Evolutionary conservation across 2,888 invertebrate genomes (phyloP), one percentile per base, ranked within the genome.

Genomic region (Acronicta psi): DNA sequence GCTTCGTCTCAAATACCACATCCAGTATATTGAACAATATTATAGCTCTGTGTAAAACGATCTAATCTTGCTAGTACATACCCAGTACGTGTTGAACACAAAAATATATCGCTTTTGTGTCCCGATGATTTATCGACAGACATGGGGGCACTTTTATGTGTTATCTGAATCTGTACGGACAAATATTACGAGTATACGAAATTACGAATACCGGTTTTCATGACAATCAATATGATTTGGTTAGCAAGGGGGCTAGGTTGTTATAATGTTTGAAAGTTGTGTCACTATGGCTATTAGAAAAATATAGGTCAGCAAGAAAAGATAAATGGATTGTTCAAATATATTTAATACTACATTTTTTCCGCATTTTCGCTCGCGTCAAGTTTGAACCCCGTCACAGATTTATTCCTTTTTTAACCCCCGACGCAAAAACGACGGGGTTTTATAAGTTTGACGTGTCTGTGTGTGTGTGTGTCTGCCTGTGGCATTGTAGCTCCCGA

Each of bases 11-110:
- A 29, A 38, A 34, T 59, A 29, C 66, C 76, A 16, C 25, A 69
- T 74, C 76, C 59, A 75, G 10, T 47, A 6, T n/a, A n/a, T n/a
- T n/a, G n/a, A n/a, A n/a, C 8, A 18, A 51, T 44, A 47, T 50
- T 44, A 47, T 50, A 54, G 18, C 31, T 53, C 47, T 37, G 57
- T 46, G 58, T 40, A 36, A 6, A 34, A 38, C 43, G 53, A 74
- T 69, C 38, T 49, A 63, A 69, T 76, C 73, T 71, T 42, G 14
- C 20, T 49, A 23, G 56, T 20, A 38, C 53, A 47, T 50, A 36
- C 45, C 31, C 46, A 13, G 69, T 60, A 77, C 83, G 82, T 84
- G 84, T 73, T 53, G 18, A 59, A 75, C 61, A 84, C 80, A 80
- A 83, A 80, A 74, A 63, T 73, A 55, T 53, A 44, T 41, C 20